phyloP scores from a whole-genome alignment of 2,888 invertebrate species.

The Philaethria dido region DNA sequence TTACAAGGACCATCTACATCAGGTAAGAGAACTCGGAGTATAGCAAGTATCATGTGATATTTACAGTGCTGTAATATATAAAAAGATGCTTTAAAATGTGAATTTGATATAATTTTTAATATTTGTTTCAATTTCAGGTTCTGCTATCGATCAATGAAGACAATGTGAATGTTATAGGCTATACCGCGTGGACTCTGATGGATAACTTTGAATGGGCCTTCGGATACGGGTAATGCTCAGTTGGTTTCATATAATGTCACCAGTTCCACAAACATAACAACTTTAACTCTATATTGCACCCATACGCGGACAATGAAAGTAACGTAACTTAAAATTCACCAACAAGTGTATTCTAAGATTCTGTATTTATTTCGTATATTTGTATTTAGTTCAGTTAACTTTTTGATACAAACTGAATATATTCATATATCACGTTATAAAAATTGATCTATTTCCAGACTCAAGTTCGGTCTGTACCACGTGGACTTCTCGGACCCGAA shows the following conservation, averaged over 20 bases:
- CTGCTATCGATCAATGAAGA: slow-evolving; percentile 67
- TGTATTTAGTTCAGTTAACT: no score
- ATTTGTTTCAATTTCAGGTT: slow-evolving; percentile 46
- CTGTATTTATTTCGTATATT: no score
- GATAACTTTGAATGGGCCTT: slow-evolving; percentile 90
- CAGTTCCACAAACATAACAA: no score
- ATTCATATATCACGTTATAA: no score
- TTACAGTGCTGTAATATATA: no score
- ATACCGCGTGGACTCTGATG: slow-evolving; percentile 89
- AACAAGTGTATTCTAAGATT: no score
- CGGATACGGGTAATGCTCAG: slow-evolving; percentile 86
- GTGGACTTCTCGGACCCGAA: slow-evolving; percentile 55
- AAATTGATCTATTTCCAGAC: slow-evolving; percentile 58
- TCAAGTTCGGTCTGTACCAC: slow-evolving; percentile 85
- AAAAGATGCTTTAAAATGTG: no score
- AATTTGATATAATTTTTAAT: background rate
- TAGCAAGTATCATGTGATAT: no score
- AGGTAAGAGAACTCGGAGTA: slow-evolving; percentile 47
- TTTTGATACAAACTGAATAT: no score
- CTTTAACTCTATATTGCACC: no score
- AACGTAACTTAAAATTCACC: background rate
- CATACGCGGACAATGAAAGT: no score
- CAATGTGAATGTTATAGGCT: slow-evolving; percentile 84
- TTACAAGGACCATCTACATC: slow-evolving; percentile 53
- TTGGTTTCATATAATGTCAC: no score